Evolutionary conservation across 1,140 invertebrate genomes (phyloP), one percentile per base, ranked within the genome.

Genomic region (Phymorhynchus buccinoides): DNA sequence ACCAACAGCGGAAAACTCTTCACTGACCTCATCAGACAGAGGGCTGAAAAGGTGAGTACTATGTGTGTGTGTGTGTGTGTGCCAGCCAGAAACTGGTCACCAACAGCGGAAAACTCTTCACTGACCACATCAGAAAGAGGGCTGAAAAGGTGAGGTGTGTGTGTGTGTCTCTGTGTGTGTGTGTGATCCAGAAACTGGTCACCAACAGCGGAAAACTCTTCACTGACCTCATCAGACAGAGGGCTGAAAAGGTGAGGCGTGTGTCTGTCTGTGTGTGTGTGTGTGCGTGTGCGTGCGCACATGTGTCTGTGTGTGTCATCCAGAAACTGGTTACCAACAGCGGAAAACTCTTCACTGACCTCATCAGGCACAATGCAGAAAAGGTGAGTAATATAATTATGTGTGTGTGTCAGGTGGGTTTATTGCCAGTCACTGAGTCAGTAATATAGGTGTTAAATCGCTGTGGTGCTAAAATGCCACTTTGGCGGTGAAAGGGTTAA

Each of bases 331-430:
- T 99, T 35, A 95, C 96, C 82, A 94, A 94, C n/a, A 93, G 97
- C 56, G 94, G 94, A 27, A 95, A 96, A 90, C 93, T 94, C 1
- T 96, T 98, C 89, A 95, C 96, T 87, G 91, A 94, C 22, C 87
- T 96, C 30, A 95, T 96, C 44, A 94, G 96, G 80, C 94, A 95
- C 79, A 96, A 96, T 93, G 97, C 96, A 27, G 96, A 96, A 91
- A 93, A 95, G 88, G 95, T 94, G 86, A n/a, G 77, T 44, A n/a
- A n/a, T 73, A 32, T 73, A 35, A 16, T 22, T 35, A 1, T 75
- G 22, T 68, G 22, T 27, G n/a, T 22, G 37, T 48, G 82, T 83
- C n/a, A n/a, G n/a, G n/a, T n/a, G n/a, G n/a, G n/a, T n/a, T n/a
- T n/a, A n/a, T n/a, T n/a, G n/a, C n/a, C n/a, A n/a, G n/a, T n/a